Evolutionary conservation across 2,113 vertebrate species (phyloP), one percentile per base, ranked within the genome.

Genomic region (Xenopus laevis): DNA sequence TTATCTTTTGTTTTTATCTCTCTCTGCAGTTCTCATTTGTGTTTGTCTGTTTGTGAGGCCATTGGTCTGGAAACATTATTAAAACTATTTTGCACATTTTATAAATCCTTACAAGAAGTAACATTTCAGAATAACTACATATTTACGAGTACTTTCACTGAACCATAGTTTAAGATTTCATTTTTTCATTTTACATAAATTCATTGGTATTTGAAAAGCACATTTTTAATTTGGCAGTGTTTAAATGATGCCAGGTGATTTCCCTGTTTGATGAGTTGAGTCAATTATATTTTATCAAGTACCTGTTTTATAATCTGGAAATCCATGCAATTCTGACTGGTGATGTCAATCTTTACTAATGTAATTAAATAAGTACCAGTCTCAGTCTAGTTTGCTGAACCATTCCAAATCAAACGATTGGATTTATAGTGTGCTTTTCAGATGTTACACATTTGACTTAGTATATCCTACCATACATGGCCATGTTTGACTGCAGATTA

Each of bases 281-380:
- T 63, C 45, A 44, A 63, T 71, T 63, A 61, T 71, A 57, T 57
- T 61, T 13, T 40, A 47, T 71, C 62, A 71, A 71, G 21, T 16
- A 65, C 47, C 30, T 65, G 47, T 65, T 65, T 73, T 65, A 9
- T 55, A 20, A 64, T 47, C 44, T 18, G 64, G 55, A 23, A 65
- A 44, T 13, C 50, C 27, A 15, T 73, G 50, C 50, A 57, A 45
- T 65, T 65, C 57, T 57, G 57, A 50, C 27, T 72, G 13, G 61
- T 65, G 62, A 58, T 73, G 52, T 73, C 30, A 73, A 57, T 57
- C 18, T 30, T 27, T 65, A 65, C 71, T 27, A 27, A 27, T 27
- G 50, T 33, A 73, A 73, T 73, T 73, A 73, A 73, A 65, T 73
- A 65, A 72, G 57, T 72, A 65, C 61, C 7, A 65, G 30, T 71